phyloP scores from a whole-genome alignment of 2,113 vertebrate genomes.

The Nycticorax nycticorax region DNA sequence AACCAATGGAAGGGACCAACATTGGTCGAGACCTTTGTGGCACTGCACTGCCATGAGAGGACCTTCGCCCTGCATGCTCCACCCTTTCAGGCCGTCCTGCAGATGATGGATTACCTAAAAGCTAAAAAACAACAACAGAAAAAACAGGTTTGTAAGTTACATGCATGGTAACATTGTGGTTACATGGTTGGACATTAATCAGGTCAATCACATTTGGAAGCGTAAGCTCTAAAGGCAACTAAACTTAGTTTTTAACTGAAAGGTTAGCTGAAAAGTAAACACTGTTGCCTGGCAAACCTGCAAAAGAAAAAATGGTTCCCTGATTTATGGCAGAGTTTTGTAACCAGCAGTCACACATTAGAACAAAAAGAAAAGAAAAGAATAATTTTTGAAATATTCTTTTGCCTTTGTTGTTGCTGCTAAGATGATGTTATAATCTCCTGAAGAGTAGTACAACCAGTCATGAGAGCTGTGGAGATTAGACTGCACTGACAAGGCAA shows the following conservation, averaged over 20 bases:
- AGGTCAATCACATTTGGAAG: constrained; percentile 55
- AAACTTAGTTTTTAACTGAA: constrained; percentile 85
- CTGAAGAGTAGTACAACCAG: not conserved
- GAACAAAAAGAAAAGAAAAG: constrained; percentile 62
- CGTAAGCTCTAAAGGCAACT: constrained; percentile 82
- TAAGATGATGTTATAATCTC: not conserved
- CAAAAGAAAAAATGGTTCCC: constrained; percentile 29
- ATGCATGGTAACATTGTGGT: not conserved
- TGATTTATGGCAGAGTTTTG: constrained; percentile 44
- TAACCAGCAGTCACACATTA: constrained; percentile 47
- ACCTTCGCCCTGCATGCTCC: constrained; percentile 83
- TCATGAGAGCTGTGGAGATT: not conserved
- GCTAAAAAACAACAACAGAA: constrained; percentile 80
- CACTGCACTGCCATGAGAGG: constrained; percentile 77
- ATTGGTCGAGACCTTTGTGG: constrained; percentile 81
- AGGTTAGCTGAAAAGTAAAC: constrained; percentile 81
- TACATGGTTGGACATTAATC: not conserved
- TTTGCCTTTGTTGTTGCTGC: constrained; percentile 73
- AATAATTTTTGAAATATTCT: constrained; percentile 59
- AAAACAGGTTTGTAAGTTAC: constrained; percentile 49
- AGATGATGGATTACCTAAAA: constrained; percentile 88
- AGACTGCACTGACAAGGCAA: not conserved
- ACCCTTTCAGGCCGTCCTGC: constrained; percentile 81
- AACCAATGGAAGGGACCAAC: constrained; percentile 89
- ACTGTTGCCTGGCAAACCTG: constrained; percentile 57